Evolutionary conservation across 1,140 invertebrate species (phyloP).

Genomic region (Aphelenchoides avenae): DNA sequence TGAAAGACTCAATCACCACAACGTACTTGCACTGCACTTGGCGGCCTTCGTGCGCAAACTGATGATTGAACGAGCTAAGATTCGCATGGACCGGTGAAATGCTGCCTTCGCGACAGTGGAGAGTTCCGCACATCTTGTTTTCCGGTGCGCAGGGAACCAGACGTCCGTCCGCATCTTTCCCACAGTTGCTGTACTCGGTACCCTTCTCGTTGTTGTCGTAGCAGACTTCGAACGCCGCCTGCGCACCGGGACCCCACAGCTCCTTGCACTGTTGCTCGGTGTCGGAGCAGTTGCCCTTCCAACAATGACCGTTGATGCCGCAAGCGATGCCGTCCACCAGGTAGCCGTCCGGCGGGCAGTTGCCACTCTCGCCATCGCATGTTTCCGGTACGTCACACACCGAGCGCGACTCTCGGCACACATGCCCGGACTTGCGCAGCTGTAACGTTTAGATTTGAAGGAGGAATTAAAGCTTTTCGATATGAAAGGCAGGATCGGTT

Average conservation of each 20-base stretch:
- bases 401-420: conserved; percentile 47
- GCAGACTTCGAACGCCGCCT: conserved; percentile 43
- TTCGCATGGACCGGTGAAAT: conserved; percentile 30
- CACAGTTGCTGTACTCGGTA: conserved; percentile 57
- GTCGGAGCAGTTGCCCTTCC: conserved; percentile 57
- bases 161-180: conserved; percentile 34
- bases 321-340: conserved; percentile 55
- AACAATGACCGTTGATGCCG: conserved; percentile 56
- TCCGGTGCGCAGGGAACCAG: conserved; percentile 40
- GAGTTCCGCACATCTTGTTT: conserved; percentile 46
- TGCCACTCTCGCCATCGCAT: conserved; percentile 57
- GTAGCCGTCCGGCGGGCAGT: conserved; percentile 55
- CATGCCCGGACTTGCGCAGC: conserved; percentile 36
- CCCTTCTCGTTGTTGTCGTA: conserved; percentile 54
- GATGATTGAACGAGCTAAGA: conserved; percentile 52
- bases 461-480: background rate
- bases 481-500: background rate
- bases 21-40: conserved; percentile 56
- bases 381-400: conserved; percentile 53
- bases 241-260: conserved; percentile 52
- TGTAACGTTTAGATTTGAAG: background rate
- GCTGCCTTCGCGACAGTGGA: conserved; percentile 48
- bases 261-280: conserved; percentile 48
- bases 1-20: conserved; percentile 2
- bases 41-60: conserved; percentile 47